Conservation (phyloP, 1,140 invertebrate species). For the Capitella teleta region DNA sequence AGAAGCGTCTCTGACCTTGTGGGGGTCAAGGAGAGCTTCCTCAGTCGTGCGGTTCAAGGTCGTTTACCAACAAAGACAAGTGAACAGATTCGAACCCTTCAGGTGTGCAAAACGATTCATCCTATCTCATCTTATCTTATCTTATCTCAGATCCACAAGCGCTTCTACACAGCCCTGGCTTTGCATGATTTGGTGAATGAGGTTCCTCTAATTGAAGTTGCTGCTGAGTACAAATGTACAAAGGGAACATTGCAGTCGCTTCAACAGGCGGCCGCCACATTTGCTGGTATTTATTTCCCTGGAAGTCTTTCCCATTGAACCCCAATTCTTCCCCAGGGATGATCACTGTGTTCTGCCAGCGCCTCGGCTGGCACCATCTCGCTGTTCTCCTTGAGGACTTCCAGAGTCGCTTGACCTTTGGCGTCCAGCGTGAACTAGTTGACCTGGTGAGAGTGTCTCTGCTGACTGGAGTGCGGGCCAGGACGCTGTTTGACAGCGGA, state of each 20-base stretch:
- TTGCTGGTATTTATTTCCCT: slow-evolving; percentile 74
- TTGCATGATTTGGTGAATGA: slow-evolving; percentile 89
- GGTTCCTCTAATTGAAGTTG: slow-evolving; percentile 64
- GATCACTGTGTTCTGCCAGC: slow-evolving; percentile 81
- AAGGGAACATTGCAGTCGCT: slow-evolving; percentile 79
- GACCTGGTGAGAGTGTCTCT: slow-evolving; percentile 77
- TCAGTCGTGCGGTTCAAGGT: slow-evolving; percentile 66
- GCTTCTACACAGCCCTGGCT: slow-evolving; percentile 81
- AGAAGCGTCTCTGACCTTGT: slow-evolving; percentile 79
- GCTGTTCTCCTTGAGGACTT: slow-evolving; percentile 84
- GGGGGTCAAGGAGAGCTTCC: slow-evolving; percentile 78
- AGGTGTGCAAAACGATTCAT: slow-evolving; percentile 31
- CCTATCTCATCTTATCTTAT: no score
- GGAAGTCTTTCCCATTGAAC: no score
- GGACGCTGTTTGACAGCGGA: slow-evolving; percentile 73
- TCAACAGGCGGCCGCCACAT: slow-evolving; percentile 88
- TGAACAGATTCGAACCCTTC: slow-evolving; percentile 43
- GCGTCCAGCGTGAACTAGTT: slow-evolving; percentile 79
- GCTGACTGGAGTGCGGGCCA: slow-evolving; percentile 72
- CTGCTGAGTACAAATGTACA: slow-evolving; percentile 69
- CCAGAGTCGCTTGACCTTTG: slow-evolving; percentile 85
- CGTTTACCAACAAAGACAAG: slow-evolving; percentile 46
- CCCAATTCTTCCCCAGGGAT: slow-evolving; percentile 58
- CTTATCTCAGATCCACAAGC: neutral
- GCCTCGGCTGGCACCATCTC: slow-evolving; percentile 84